Evolutionary conservation across 2,888 invertebrate genomes (phyloP), one percentile per base, ranked within the genome.

Genomic region (Chrysina gloriosa): DNA sequence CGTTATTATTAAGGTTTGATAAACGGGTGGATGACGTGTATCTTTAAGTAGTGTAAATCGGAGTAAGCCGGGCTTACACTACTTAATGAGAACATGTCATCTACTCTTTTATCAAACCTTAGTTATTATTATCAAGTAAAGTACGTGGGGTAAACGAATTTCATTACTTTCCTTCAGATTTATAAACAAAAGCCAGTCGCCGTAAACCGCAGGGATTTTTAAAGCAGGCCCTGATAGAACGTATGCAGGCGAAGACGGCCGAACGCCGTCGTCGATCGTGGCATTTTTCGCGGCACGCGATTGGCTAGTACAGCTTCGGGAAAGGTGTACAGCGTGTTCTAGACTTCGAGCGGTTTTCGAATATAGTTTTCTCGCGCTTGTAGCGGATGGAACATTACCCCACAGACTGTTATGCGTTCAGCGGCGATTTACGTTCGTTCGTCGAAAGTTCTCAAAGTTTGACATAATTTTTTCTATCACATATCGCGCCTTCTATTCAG

Each of bases 251-350:
- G 58, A 42, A 42, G n/a, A 58, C 25, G 39, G 0, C 11, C 58
- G 58, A 58, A 11, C 3, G 7, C 7, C 3, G 6, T 5, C 36
- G 39, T 42, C 11, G 58, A 58, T 52, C 29, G 29, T 50, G n/a
- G 52, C 29, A 29, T 58, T 66, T 66, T 56, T 47, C 65, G 23
- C 42, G 45, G 56, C 64, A 39, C 36, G 63, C 72, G 63, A 72
- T 71, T 71, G 72, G 72, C 71, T 34, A 48, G 50, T 61, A 58
- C 45, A 25, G 47, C 69, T 71, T 67, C 52, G 70, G 65, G 71
- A 72, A 72, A 72, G 72, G 72, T 72, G 70, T 65, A 69, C 69
- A 67, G 65, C 68, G 64, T 68, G 69, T 67, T 65, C 67, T 72
- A 67, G 63, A 31, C 65, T 65, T 68, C 63, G 69, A 72, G 68